Conservation (phyloP, 2,888 invertebrate species). For the Hydropsyche betteni region DNA sequence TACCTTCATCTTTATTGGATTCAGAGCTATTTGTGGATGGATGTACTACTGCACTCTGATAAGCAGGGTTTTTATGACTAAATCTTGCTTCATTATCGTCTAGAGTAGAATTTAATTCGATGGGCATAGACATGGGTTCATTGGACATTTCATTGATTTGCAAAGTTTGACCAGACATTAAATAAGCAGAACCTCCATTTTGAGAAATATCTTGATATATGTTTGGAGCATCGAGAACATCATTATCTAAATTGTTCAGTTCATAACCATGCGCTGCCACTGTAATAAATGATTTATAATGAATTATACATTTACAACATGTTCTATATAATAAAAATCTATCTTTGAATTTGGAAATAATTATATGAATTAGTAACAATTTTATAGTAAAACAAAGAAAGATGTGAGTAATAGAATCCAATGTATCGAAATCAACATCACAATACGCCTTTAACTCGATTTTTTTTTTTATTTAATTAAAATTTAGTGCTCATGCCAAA, state of each 20-base stretch:
- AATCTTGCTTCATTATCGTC: constrained; percentile 66
- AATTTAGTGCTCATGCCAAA: too few relatives aligned
- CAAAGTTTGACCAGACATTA: constrained; percentile 56
- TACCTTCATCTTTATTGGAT: constrained; percentile 63
- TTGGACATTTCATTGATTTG: constrained; percentile 61
- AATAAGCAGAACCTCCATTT: constrained; percentile 53
- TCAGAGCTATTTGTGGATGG: constrained; percentile 59
- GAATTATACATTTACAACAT: too few relatives aligned
- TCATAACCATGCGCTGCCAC: constrained; percentile 74
- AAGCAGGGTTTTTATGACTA: constrained; percentile 77
- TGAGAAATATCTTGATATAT: constrained; percentile 64
- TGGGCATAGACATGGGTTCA: constrained; percentile 64
- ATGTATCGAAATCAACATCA: too few relatives aligned
- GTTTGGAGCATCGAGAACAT: constrained; percentile 70
- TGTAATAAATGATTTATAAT: constrained; percentile 55
- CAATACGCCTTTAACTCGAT: too few relatives aligned
- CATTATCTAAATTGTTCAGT: constrained; percentile 72
- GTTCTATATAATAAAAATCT: too few relatives aligned
- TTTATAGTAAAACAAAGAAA: too few relatives aligned
- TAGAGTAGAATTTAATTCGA: constrained; percentile 55
- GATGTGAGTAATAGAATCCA: too few relatives aligned
- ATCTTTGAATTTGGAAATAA: too few relatives aligned
- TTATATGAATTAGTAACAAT: too few relatives aligned
- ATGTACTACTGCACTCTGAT: constrained; percentile 78
- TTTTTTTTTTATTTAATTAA: too few relatives aligned